Percentiles rank a stretch among this genome's conserved stretches.
These are phyloP conservation scores for Mystacornis crossleyi DNA, from an alignment of 2,113 vertebrate genomes.

Conservation along the genomic window DNA sequence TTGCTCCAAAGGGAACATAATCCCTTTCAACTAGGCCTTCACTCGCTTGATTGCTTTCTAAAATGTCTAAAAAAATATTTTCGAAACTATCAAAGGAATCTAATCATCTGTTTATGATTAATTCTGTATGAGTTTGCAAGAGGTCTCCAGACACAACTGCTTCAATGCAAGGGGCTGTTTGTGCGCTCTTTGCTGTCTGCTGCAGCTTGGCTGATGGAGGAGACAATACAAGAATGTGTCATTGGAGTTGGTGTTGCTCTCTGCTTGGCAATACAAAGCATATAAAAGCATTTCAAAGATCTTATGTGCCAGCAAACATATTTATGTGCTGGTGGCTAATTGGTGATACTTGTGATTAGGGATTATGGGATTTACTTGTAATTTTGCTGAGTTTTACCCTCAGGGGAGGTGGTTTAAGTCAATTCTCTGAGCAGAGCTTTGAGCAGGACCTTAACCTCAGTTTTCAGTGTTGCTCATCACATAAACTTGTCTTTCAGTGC, in stretches of 20 bases:
- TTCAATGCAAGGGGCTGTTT: neutral
- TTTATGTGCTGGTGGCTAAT: neutral
- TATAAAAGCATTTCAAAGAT: neutral
- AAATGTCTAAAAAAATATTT: neutral
- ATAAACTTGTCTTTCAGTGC: neutral
- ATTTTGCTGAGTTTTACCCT: neutral
- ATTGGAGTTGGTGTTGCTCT: neutral
- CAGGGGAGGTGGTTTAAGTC: neutral
- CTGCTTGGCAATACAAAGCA: neutral
- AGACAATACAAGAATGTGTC: neutral
- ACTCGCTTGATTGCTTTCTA: neutral
- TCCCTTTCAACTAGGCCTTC: neutral
- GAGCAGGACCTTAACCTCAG: neutral
- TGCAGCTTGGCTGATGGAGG: neutral
- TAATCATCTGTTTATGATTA: neutral
- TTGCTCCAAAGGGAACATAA: neutral
- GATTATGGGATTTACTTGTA: neutral
- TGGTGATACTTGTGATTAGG: neutral
- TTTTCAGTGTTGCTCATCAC: neutral
- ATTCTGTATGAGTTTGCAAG: neutral
- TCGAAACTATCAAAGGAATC: neutral
- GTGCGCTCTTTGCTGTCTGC: neutral
- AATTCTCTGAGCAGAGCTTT: neutral
- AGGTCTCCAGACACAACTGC: neutral
- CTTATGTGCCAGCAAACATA: neutral